Conservation (phyloP, 2,797 vertebrate genomes). For the Champsocephalus gunnari region DNA sequence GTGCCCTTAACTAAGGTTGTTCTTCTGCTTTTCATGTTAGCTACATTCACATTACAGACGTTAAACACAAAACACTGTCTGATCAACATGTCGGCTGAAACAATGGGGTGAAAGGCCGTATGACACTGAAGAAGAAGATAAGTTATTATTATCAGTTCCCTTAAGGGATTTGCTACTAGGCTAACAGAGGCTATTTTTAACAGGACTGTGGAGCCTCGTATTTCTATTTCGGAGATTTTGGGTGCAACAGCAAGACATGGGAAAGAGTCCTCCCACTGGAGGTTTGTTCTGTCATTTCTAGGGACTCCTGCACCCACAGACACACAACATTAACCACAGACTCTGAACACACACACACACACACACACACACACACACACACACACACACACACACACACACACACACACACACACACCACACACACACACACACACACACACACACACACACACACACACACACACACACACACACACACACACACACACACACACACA, state of each 20-base stretch:
- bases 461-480: slow-evolving; percentile 33
- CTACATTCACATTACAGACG: slow-evolving; percentile 69
- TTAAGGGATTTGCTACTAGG: slow-evolving; percentile 58
- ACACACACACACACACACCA: slow-evolving; percentile 73
- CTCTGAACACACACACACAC: slow-evolving; percentile 46
- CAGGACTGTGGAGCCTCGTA: slow-evolving; percentile 51
- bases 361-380: slow-evolving; percentile 30
- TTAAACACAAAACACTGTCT: slow-evolving; percentile 63
- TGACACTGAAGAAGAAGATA: slow-evolving; percentile 54
- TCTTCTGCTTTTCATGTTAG: slow-evolving; percentile 52
- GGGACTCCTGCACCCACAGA: slow-evolving; percentile 66
- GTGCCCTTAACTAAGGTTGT: slow-evolving; percentile 53
- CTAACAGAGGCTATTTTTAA: slow-evolving; percentile 48
- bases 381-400: slow-evolving; percentile 61
- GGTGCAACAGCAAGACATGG: slow-evolving; percentile 71
- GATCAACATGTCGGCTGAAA: slow-evolving; percentile 47
- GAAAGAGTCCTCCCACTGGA: slow-evolving; percentile 63
- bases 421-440: slow-evolving; percentile 35
- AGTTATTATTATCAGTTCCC: slow-evolving; percentile 44
- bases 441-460: slow-evolving; percentile 46
- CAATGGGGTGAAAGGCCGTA: slow-evolving; percentile 38
- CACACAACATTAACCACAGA: slow-evolving; percentile 75
- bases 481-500: slow-evolving; percentile 53
- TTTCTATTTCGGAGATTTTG: slow-evolving; percentile 64
- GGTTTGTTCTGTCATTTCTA: slow-evolving; percentile 56